phyloP scores from a whole-genome alignment of 2,888 invertebrate genomes.

The Chrysopilus asiliformis region DNA sequence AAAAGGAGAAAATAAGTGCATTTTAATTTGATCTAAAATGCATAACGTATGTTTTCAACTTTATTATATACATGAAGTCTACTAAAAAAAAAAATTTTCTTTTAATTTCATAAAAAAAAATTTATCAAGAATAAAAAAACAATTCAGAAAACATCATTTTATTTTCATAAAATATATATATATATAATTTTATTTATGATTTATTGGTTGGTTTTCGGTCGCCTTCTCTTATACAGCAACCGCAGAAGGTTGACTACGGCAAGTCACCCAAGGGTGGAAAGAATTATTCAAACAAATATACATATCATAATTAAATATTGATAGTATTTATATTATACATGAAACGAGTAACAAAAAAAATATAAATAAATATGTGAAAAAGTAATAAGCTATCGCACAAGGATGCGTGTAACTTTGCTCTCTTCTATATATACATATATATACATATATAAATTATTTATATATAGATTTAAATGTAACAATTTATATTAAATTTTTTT shows the following conservation, averaged over 20 bases:
- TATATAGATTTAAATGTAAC: not conserved
- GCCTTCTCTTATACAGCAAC: conserved; percentile 75
- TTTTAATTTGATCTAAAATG: not conserved
- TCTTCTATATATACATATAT: not conserved
- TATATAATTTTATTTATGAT: conserved; percentile 14
- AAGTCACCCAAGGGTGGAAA: conserved; percentile 19
- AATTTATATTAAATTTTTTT: not conserved
- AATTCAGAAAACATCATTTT: no score
- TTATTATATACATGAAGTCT: conserved; percentile 5
- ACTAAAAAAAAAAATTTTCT: not conserved
- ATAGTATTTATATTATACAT: no score
- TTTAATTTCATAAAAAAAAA: conserved; percentile 1
- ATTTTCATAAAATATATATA: conserved; percentile 10
- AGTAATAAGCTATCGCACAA: not conserved
- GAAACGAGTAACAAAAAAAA: not conserved
- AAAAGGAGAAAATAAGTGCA: no score
- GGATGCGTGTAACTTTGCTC: no score
- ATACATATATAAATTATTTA: not conserved
- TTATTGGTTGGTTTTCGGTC: conserved; percentile 44
- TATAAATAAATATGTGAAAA: not conserved
- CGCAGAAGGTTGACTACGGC: conserved; percentile 56
- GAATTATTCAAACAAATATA: conserved; percentile 6
- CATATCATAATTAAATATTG: no score
- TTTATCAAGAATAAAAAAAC: conserved; percentile 10
- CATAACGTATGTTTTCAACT: not conserved